Evolutionary conservation across 1,140 invertebrate genomes (phyloP), one percentile per base, ranked within the genome.

Genomic region (Aleiodes sp.): DNA sequence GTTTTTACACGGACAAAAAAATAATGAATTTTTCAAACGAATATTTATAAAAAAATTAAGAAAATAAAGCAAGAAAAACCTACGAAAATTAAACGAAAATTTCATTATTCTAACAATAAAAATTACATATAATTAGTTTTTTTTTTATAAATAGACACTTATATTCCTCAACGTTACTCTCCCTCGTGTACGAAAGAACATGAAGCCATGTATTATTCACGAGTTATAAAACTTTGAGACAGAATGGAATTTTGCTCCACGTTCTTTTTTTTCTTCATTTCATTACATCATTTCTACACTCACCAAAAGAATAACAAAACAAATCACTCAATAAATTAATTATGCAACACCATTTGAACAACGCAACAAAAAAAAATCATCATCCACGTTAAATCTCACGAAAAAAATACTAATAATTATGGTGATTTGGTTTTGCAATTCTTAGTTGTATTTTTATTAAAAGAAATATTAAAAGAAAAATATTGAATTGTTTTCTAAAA

Each of bases 261-360:
- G 21, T 52, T 52, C 46, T 16, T 4, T 6, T 2, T 16, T 16
- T 52, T 10, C 46, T 2, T 52, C 8, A 52, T 52, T 52, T 6
- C 4, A 43, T 16, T 52, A 21, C 46, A 10, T 52, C 8, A 52
- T 52, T 52, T 52, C 9, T 8, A 24, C 46, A 52, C 46, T 52
- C 46, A 52, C 46, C 39, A 16, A 43, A 7, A 43, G 46, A 52
- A 52, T 12, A 52, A 52, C 46, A 52, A 24, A 52, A 24, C 21
- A 52, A 52, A 24, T 52, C 46, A 52, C 46, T 52, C 46, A 52
- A 52, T 52, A 52, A 52, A 52, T 52, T 52, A 52, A 52, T 52
- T 52, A 52, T 21, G 46, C 46, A 43, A 12, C n/a, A 52, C n/a
- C 46, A 52, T 52, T n/a, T 52, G 46, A 52, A 21, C 16, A 52